These are phyloP conservation scores for Nebria salina DNA, from an alignment of 2,888 invertebrate genomes.

Conservation along the genomic window DNA sequence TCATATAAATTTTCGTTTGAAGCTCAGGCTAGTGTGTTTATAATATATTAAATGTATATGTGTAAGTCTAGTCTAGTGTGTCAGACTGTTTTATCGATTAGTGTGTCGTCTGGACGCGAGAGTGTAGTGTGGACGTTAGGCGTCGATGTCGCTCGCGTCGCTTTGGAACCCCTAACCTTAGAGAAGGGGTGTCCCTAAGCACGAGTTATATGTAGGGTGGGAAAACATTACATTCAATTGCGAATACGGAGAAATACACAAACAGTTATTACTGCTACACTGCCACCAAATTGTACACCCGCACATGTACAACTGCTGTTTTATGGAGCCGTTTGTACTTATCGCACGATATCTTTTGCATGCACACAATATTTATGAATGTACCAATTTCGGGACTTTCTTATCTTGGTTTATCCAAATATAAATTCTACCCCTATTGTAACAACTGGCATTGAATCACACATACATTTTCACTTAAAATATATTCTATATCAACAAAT, in stretches of 20 bases:
- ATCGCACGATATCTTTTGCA: background rate
- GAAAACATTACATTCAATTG: conserved; percentile 16
- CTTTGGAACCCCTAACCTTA: background rate
- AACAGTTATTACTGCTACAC: background rate
- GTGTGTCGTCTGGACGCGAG: conserved; percentile 56
- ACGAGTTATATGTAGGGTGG: conserved; percentile 11
- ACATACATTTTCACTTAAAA: too few relatives aligned
- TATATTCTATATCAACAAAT: too few relatives aligned
- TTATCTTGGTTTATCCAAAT: background rate
- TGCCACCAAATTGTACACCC: background rate
- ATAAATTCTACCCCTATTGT: background rate
- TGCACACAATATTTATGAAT: background rate
- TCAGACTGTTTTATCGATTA: conserved; percentile 60
- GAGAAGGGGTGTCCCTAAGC: background rate
- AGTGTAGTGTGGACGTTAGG: conserved; percentile 54
- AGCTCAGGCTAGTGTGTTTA: background rate
- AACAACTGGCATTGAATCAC: background rate
- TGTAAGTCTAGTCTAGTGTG: conserved; percentile 50
- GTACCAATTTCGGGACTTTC: background rate
- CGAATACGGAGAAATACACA: conserved; percentile 17
- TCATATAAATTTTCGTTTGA: background rate
- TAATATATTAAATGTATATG: conserved; percentile 12
- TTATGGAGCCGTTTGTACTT: background rate
- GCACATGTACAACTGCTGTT: background rate
- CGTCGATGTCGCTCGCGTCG: conserved; percentile 51